These are phyloP conservation scores for Centropus unirufus DNA, from an alignment of 2,113 vertebrate species.

Conservation along the genomic window DNA sequence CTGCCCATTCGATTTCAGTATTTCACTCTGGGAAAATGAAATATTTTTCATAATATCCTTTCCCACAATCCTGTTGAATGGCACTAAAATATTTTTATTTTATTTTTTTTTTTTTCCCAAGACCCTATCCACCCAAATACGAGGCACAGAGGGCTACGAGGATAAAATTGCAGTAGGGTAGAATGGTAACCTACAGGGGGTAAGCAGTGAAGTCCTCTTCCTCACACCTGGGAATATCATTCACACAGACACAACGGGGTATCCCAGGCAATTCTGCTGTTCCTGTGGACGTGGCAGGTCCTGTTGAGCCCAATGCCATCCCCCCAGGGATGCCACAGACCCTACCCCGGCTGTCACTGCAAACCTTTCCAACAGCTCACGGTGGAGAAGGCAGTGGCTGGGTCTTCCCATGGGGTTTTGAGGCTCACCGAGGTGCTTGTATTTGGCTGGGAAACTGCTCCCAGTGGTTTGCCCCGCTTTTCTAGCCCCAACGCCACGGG, in stretches of 20 bases:
- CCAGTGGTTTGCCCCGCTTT: too few species aligned
- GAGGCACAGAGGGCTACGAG: not conserved
- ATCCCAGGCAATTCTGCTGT: not conserved
- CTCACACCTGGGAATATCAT: not conserved
- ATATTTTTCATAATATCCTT: not conserved
- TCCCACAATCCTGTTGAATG: not conserved
- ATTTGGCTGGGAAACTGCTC: not conserved
- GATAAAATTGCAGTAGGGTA: not conserved
- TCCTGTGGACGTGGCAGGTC: not conserved
- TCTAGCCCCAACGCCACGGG: accelerated
- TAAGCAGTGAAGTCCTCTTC: not conserved
- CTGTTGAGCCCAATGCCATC: not conserved
- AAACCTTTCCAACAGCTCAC: not conserved
- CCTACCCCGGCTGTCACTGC: not conserved
- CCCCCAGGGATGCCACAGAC: not conserved
- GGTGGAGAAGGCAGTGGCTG: not conserved
- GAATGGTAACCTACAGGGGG: not conserved
- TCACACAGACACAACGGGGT: accelerated
- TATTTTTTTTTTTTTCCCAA: not conserved
- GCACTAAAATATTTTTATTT: accelerated
- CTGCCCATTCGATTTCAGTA: not conserved
- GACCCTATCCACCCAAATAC: not conserved
- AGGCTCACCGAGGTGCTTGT: not conserved
- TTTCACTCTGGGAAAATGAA: not conserved
- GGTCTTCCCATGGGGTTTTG: not conserved